phyloP scores from a whole-genome alignment of 2,888 invertebrate species.

The Spisula subtruncata region DNA sequence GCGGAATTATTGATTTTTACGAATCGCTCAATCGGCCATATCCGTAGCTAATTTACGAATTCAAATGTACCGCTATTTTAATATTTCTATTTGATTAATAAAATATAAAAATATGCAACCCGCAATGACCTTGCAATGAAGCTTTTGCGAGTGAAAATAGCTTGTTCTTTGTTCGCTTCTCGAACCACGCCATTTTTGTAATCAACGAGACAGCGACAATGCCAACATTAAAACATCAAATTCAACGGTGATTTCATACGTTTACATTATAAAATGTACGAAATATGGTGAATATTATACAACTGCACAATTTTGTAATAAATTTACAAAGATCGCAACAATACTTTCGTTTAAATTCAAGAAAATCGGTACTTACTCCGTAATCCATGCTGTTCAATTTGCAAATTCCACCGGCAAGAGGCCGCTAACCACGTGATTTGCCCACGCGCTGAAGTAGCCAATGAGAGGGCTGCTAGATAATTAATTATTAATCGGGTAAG shows the following conservation, averaged over 20 bases:
- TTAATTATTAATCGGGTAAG: background rate
- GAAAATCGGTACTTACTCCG: conserved; percentile 38
- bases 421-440: conserved; percentile 20
- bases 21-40: too few species aligned
- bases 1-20: background rate
- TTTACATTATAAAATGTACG: background rate
- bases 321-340: conserved; percentile 6
- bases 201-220: background rate
- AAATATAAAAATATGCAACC: too few species aligned
- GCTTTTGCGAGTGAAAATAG: background rate
- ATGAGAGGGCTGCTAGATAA: background rate
- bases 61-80: too few species aligned
- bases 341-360: background rate
- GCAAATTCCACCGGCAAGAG: conserved; percentile 28
- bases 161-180: background rate
- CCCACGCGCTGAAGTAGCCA: conserved; percentile 17
- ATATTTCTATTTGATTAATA: too few species aligned
- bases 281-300: background rate
- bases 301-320: background rate
- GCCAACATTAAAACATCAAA: background rate
- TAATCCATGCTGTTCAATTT: conserved; percentile 40
- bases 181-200: conserved; percentile 2
- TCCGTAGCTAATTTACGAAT: too few species aligned
- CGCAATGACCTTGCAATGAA: too few species aligned
- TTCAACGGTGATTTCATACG: background rate